A percentile compares a stretch with the other conserved stretches of the same genome.
These are phyloP conservation scores for Cheilosia variabilis DNA, from an alignment of 2,888 invertebrate genomes.

Conservation along the genomic window DNA sequence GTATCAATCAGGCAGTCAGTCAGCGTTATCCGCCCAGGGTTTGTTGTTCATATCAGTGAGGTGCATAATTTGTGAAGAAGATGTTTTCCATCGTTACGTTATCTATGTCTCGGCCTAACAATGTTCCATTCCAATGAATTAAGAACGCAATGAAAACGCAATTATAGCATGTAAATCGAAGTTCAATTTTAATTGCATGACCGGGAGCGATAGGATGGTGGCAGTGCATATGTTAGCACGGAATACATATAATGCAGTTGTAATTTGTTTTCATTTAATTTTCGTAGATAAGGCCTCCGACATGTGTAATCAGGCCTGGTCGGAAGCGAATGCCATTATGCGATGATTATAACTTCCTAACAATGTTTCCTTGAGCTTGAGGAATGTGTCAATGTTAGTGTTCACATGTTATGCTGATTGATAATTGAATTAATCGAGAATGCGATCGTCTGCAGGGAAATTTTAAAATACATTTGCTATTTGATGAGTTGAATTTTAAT, in stretches of 20 bases:
- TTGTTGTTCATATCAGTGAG: background rate
- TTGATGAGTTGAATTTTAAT: too few relatives aligned
- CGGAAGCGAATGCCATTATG: constrained; percentile 27
- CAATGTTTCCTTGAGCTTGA: constrained; percentile 53
- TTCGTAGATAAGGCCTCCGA: constrained; percentile 52
- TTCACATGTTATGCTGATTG: constrained; percentile 33
- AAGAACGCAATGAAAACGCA: constrained; percentile 42
- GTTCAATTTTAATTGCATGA: constrained; percentile 63
- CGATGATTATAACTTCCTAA: constrained; percentile 49
- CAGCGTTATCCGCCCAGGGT: background rate
- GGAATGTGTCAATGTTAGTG: constrained; percentile 44
- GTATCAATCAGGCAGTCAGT: constrained; percentile 12
- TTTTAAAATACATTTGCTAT: background rate
- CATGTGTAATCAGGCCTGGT: constrained; percentile 18
- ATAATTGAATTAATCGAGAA: constrained; percentile 7
- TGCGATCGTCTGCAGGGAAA: background rate
- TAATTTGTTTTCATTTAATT: constrained; percentile 69
- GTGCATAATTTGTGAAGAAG: constrained; percentile 35
- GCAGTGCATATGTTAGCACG: constrained; percentile 46
- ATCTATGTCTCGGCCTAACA: constrained; percentile 49
- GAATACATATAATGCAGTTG: constrained; percentile 65
- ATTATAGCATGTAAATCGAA: constrained; percentile 69
- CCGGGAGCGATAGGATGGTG: constrained; percentile 48
- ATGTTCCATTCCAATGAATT: constrained; percentile 30
- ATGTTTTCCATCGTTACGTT: background rate